phyloP scores from a whole-genome alignment of 2,888 invertebrate species.

The Exephanes ischioxanthus region DNA sequence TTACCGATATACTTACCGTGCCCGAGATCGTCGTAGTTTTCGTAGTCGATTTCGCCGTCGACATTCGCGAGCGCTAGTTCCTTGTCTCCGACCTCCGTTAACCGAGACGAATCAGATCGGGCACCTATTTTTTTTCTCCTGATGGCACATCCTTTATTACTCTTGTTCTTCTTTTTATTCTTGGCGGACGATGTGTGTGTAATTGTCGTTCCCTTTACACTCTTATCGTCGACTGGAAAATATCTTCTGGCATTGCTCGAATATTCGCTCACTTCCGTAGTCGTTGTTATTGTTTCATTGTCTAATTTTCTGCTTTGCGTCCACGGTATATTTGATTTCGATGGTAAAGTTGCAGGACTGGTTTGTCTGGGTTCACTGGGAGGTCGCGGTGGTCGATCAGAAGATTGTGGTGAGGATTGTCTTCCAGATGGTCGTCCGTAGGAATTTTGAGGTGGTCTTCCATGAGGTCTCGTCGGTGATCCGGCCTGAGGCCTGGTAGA shows the following conservation, averaged over 20 bases:
- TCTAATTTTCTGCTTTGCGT: neutral
- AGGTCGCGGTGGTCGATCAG: neutral
- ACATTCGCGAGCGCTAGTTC: neutral
- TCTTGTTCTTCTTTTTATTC: slow-evolving; percentile 1
- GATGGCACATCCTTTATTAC: neutral
- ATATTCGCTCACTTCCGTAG: neutral
- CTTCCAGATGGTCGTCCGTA: neutral
- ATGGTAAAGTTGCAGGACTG: neutral
- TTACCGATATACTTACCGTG: slow-evolving; percentile 34
- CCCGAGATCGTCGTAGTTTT: neutral
- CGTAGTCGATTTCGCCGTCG: slow-evolving; percentile 3
- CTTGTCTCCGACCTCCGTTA: neutral
- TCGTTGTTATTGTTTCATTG: neutral
- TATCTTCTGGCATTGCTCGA: slow-evolving; percentile 2
- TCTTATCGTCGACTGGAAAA: neutral
- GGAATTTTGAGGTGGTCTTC: neutral
- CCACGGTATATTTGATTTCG: neutral
- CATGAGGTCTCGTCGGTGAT: too few species aligned
- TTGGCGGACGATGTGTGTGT: neutral
- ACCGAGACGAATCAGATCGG: neutral
- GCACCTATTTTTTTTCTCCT: neutral
- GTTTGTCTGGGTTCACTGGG: neutral
- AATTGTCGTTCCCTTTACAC: neutral
- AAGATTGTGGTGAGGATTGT: neutral
- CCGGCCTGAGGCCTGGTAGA: neutral